Base-by-base conservation (phyloP, 2,797 vertebrate genomes). In the Pantherophis alleghaniensis region DNA sequence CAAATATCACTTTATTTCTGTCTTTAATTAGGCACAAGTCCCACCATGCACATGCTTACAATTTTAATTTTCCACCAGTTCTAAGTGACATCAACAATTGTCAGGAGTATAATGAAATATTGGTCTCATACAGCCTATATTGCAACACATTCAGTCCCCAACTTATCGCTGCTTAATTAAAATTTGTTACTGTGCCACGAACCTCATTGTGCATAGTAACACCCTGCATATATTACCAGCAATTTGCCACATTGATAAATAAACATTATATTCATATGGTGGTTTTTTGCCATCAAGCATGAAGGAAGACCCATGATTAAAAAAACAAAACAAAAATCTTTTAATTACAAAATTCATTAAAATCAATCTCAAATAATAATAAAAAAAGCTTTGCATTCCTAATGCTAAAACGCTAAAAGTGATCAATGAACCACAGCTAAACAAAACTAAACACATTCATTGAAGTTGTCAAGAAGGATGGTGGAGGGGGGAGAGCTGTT, bases 341-440 rank as follows among this genome's bases (percentile, higher is more conserved):
- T 95, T 94, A 94, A 95, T 95, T 91, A 92, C 92, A 94, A 92
- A 95, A 95, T 94, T 88, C 92, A 92, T 95, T 92, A 79, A 91
- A 88, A 94, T 89, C 66, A 83, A 92, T 63, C 57, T 89, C 83
- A 91, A 94, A 92, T 66, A 86, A 66, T 69, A 57, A 59, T 89
- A 91, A 90, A 93, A 89, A 96, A 90, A 61, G 90, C 56, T 92
- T 94, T 93, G 55, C 14, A 53, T 92, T 87, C 89, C 94, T 92
- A 92, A 92, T 74, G 92, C 91, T 96, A 92, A 90, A 94, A 89
- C 56, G 26, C 88, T 90, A 91, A 94, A 93, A 95, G 91, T 69
- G 90, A 63, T 63, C 93, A 87, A 90, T 93, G 86, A 59, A 94
- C 61, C 24, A 93, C 37, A 53, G 89, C 79, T 91, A 90, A 94